These are phyloP conservation scores for Tricholaema leucomelas DNA, from an alignment of 2,113 vertebrate species.

Conservation along the genomic window DNA sequence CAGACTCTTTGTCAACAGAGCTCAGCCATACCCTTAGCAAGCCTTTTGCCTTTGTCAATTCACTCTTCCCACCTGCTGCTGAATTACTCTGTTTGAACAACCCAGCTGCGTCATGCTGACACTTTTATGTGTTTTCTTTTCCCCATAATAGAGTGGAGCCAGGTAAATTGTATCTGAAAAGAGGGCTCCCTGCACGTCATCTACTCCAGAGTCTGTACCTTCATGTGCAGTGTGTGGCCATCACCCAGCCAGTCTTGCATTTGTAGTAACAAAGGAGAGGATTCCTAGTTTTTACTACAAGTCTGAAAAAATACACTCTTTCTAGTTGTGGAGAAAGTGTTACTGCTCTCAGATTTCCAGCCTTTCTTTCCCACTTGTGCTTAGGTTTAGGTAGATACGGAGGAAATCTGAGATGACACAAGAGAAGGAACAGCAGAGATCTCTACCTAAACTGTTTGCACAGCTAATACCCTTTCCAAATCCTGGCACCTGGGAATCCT, in stretches of 20 bases:
- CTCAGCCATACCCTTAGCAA: neutral
- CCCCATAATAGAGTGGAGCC: neutral
- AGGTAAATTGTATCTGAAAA: neutral
- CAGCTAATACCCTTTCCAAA: slow-evolving; percentile 59
- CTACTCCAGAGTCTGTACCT: neutral
- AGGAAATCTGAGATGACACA: slow-evolving; percentile 57
- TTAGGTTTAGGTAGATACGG: neutral
- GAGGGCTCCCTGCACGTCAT: neutral
- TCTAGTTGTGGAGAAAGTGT: neutral
- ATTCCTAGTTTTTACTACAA: neutral
- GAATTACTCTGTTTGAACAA: neutral
- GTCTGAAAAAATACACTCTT: neutral
- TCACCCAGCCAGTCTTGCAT: neutral
- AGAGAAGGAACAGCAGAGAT: slow-evolving; percentile 42
- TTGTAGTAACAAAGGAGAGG: neutral
- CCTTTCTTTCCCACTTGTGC: neutral
- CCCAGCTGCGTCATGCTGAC: neutral
- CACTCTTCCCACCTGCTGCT: neutral
- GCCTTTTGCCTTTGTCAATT: neutral
- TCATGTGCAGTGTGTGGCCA: neutral
- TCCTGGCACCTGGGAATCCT: slow-evolving; percentile 61
- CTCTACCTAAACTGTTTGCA: slow-evolving; percentile 54
- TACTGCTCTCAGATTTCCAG: slow-evolving; percentile 1
- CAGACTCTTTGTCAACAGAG: neutral
- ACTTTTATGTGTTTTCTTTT: neutral